A percentile compares a stretch with the other conserved stretches of the same genome.
Evolutionary conservation across 2,113 vertebrate genomes (phyloP).

Genomic region (Hemibagrus wyckioides): DNA sequence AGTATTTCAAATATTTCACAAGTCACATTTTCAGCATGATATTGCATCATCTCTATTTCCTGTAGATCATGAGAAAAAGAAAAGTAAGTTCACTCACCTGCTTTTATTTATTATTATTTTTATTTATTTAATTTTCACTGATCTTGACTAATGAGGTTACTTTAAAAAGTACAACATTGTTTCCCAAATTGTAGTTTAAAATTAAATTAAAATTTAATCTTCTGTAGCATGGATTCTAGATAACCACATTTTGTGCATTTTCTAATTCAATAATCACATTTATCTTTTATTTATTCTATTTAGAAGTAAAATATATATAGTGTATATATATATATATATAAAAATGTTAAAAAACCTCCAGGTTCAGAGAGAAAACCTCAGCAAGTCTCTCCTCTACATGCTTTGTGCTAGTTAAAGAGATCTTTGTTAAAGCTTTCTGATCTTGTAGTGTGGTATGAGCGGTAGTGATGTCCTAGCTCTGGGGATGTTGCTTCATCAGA

Average conservation of each 20-base stretch:
- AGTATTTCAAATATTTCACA: neutral
- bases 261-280: too few relatives aligned
- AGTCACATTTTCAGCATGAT: neutral
- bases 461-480: neutral
- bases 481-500: constrained; percentile 1
- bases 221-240: neutral
- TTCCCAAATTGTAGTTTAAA: neutral
- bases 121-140: too few relatives aligned
- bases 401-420: neutral
- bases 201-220: neutral
- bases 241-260: neutral
- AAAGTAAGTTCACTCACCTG: neutral
- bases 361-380: neutral
- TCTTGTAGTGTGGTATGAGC: neutral
- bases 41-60: neutral
- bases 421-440: constrained; percentile 26
- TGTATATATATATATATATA: too few relatives aligned
- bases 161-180: neutral
- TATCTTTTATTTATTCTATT: neutral
- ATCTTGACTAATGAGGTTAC: neutral
- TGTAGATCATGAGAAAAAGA: neutral
- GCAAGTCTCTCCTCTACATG: neutral
- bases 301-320: neutral
- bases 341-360: neutral
- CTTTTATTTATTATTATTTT: neutral